Evolutionary conservation across 2,888 invertebrate species (phyloP), one percentile per base, ranked within the genome.

Genomic region (Orchestes rusci): DNA sequence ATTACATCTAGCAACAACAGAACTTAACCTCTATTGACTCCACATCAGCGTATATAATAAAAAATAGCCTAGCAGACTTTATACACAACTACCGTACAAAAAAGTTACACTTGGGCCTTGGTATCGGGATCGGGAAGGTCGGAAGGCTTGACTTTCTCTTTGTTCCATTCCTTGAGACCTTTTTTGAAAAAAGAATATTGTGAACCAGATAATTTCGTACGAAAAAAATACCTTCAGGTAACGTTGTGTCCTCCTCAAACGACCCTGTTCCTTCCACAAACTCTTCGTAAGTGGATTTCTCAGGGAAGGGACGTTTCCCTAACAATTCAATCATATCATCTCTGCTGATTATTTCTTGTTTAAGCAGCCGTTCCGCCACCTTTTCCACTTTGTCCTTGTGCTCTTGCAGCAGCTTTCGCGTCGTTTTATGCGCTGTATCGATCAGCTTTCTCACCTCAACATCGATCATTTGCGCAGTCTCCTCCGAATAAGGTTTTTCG

Each of bases 181-280:
- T 31, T 12, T 12, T 10, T 2, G 2, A 29, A 30, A 29, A 30
- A 18, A 5, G 17, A 8, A 34, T 16, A 34, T 8, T 16, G 17
- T 3, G 15, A 10, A 3, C 10, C 30, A 12, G 23, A 5, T 23
- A 23, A 23, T 23, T 23, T 7, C 7, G 10, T 23, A 7, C 7
- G 5, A 10, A 23, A 23, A 10, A 37, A 16, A 32, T 31, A 41
- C 97, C 97, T 70, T 93, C 90, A 0, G 99, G 99, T 56, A 99
- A 73, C 1, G 81, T 70, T 0, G 95, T 95, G 60, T 99, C 91
- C 69, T 99, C 99, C 53, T 99, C 99, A 59, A 97, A 81, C 1
- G 96, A 95, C 2, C 97, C 97, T 0, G 94, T 95, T 2, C 94
- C 95, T 70, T 94, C 96, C 0, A 99, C 99, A 69, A 99, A 99